Percentiles rank a stretch among this genome's conserved stretches.
Evolutionary conservation across 1,140 invertebrate genomes (phyloP).

Genomic region (Thaumatotibia leucotreta): DNA sequence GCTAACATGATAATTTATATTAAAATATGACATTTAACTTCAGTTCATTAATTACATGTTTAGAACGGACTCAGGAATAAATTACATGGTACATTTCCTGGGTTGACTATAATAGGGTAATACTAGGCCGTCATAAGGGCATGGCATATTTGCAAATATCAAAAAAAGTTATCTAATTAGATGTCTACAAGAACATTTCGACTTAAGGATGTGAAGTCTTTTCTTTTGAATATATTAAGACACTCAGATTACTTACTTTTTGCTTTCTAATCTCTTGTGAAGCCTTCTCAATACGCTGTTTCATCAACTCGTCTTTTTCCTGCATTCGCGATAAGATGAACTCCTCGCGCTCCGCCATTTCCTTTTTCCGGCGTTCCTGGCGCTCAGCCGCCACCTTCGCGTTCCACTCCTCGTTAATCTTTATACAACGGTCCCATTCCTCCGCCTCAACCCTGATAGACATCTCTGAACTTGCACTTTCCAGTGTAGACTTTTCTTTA

Average conservation of each 20-base stretch:
- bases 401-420: constrained; percentile 87
- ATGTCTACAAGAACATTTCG: too few relatives aligned
- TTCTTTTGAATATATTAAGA: not conserved
- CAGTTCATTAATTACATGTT: too few relatives aligned
- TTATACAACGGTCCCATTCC: constrained; percentile 80
- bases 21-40: too few relatives aligned
- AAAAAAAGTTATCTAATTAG: too few relatives aligned
- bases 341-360: constrained; percentile 71
- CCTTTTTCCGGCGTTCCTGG: constrained; percentile 74
- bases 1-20: too few relatives aligned
- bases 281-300: constrained; percentile 76
- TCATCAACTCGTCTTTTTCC: constrained; percentile 59
- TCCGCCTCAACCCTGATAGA: constrained; percentile 78
- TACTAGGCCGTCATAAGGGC: too few relatives aligned
- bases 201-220: too few relatives aligned
- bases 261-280: constrained; percentile 45
- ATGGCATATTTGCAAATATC: too few relatives aligned
- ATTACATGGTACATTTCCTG: too few relatives aligned
- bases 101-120: too few relatives aligned
- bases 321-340: constrained; percentile 66
- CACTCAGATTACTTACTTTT: constrained; percentile 39
- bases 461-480: constrained; percentile 71
- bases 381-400: constrained; percentile 77
- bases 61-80: too few relatives aligned
- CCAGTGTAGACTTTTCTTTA: constrained; percentile 47